Percentiles rank a stretch among this genome's conserved stretches.
Evolutionary conservation across 2,888 invertebrate genomes (phyloP).

Genomic region (Shargacucullia verbasci): DNA sequence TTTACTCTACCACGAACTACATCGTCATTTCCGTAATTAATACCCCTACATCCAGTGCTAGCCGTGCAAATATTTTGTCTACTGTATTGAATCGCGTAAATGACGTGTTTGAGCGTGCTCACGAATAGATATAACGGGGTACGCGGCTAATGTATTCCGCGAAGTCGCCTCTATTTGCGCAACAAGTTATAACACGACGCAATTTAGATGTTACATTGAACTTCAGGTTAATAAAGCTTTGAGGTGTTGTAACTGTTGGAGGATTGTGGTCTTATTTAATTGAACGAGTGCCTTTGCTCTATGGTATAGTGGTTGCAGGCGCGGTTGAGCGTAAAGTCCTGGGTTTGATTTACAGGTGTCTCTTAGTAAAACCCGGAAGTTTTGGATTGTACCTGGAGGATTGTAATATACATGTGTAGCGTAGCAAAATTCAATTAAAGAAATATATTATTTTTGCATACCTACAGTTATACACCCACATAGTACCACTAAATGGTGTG

Average conservation of each 20-base stretch:
- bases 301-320: too few species aligned
- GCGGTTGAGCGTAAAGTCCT: too few species aligned
- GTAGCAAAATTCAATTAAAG: too few species aligned
- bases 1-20: conserved; percentile 3
- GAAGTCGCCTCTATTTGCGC: conserved; percentile 24
- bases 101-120: conserved; percentile 12
- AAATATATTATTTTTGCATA: too few species aligned
- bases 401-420: too few species aligned
- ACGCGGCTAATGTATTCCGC: conserved; percentile 38
- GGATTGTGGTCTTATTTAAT: conserved; percentile 25
- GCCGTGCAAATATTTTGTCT: conserved; percentile 33
- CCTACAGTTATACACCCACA: too few species aligned
- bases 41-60: conserved; percentile 6
- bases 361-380: too few species aligned
- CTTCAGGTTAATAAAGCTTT: conserved; percentile 26
- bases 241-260: conserved; percentile 8
- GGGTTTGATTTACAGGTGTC: too few species aligned
- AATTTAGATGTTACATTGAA: conserved; percentile 38
- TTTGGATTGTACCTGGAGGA: too few species aligned
- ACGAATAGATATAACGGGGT: conserved; percentile 14
- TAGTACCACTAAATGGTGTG: too few species aligned
- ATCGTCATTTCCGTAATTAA: conserved; percentile 21
- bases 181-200: conserved; percentile 39
- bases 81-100: conserved; percentile 21
- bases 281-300: not conserved